Evolutionary conservation across 2,888 invertebrate genomes (phyloP).

Genomic region (Meghimatium bilineatum): DNA sequence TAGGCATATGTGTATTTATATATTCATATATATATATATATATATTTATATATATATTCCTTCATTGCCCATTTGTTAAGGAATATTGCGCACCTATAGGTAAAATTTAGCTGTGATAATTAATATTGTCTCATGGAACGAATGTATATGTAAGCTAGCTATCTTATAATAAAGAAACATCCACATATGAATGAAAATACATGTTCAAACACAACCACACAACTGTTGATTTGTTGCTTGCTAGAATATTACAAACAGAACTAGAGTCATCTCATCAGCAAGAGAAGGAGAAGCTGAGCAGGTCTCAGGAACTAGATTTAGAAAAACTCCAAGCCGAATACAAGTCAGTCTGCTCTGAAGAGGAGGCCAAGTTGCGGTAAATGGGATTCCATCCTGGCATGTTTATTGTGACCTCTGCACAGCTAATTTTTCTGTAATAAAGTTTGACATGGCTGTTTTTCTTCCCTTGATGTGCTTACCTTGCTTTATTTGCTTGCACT

Average conservation of each 20-base stretch:
- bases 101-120: too few relatives aligned
- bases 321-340: constrained; percentile 44
- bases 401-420: constrained; percentile 10
- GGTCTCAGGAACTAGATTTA: constrained; percentile 45
- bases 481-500: not conserved
- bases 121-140: too few relatives aligned
- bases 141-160: too few relatives aligned
- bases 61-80: too few relatives aligned
- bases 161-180: too few relatives aligned
- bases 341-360: constrained; percentile 6
- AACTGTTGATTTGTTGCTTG: constrained; percentile 10
- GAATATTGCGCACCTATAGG: too few relatives aligned
- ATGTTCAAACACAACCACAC: constrained; percentile 9
- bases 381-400: not conserved
- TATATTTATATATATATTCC: too few relatives aligned
- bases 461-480: not conserved
- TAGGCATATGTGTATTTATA: too few relatives aligned
- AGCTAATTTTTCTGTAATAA: not conserved
- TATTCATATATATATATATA: too few relatives aligned
- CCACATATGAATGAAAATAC: not conserved
- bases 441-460: not conserved
- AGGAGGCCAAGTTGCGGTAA: constrained; percentile 46
- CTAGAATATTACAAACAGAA: constrained; percentile 49
- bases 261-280: constrained; percentile 38
- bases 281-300: constrained; percentile 39